phyloP scores from a whole-genome alignment of 2,797 vertebrate genomes.

The Lagorchestes hirsutus region DNA sequence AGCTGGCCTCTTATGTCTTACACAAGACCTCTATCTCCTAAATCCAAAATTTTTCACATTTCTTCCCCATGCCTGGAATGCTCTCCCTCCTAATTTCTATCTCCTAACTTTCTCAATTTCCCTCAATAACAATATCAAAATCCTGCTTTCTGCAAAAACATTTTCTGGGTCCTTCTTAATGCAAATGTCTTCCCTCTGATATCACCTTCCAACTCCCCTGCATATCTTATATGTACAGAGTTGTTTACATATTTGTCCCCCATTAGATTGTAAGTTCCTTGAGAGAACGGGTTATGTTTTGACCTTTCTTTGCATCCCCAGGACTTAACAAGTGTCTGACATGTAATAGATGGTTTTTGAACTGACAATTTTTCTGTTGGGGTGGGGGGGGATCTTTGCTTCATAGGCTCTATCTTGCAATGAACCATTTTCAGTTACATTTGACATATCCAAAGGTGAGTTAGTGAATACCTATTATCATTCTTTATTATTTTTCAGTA shows the following conservation, averaged over 20 bases:
- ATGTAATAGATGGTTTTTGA: background rate
- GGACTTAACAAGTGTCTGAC: background rate
- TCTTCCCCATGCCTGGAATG: background rate
- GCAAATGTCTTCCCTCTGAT: background rate
- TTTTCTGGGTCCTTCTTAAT: background rate
- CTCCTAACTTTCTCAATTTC: background rate
- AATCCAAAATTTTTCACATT: background rate
- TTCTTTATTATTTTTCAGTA: background rate
- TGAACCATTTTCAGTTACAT: background rate
- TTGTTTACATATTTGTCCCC: background rate
- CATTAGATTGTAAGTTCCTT: background rate
- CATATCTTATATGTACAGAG: background rate
- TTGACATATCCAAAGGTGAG: background rate
- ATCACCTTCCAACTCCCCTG: background rate
- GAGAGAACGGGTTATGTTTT: background rate
- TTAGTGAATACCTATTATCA: background rate
- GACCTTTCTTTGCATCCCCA: background rate
- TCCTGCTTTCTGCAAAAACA: background rate
- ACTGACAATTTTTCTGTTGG: background rate
- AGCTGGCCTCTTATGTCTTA: background rate
- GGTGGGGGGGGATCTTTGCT: background rate
- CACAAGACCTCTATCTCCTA: background rate
- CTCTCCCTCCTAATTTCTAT: background rate
- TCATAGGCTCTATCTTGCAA: background rate
- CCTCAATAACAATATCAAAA: background rate